Percentiles rank a stretch among this genome's conserved stretches.
These are phyloP conservation scores for Drosophila incognita DNA, from an alignment of 2,888 invertebrate genomes.

Conservation along the genomic window DNA sequence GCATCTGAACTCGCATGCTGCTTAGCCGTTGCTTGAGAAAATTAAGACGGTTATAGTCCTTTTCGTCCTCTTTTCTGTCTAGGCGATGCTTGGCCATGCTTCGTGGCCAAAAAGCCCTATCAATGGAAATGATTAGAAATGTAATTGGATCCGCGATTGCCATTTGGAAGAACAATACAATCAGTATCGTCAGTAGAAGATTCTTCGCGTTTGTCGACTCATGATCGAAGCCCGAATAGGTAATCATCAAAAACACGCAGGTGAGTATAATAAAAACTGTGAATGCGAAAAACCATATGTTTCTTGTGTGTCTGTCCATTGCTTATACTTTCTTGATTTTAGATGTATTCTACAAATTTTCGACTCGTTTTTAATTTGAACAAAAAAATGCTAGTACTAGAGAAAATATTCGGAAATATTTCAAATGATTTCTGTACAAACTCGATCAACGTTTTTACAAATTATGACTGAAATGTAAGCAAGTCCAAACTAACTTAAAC, in stretches of 20 bases:
- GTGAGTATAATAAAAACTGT: slow-evolving; percentile 6
- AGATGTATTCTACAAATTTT: background rate
- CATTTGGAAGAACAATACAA: slow-evolving; percentile 30
- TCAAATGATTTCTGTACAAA: background rate
- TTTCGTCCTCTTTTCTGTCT: background rate
- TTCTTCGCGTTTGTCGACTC: slow-evolving; percentile 35
- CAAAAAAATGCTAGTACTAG: background rate
- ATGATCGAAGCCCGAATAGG: slow-evolving; percentile 32
- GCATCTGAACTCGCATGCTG: slow-evolving; percentile 57
- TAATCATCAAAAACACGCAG: background rate
- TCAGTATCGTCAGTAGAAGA: slow-evolving; percentile 19
- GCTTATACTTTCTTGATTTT: background rate
- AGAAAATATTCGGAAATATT: background rate
- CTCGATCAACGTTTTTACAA: background rate
- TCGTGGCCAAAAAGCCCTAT: slow-evolving; percentile 32
- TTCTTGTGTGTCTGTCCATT: background rate
- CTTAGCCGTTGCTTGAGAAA: slow-evolving; percentile 60
- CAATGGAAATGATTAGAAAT: slow-evolving; percentile 26
- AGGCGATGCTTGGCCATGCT: background rate
- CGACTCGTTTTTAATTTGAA: background rate
- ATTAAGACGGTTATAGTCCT: slow-evolving; percentile 38
- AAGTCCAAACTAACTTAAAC: background rate
- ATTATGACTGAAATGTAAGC: background rate
- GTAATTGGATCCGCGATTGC: slow-evolving; percentile 35
- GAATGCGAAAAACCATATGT: slow-evolving; percentile 2